Evolutionary conservation across 1,140 invertebrate genomes (phyloP), one percentile per base, ranked within the genome.

Genomic region (Artemia franciscana): DNA sequence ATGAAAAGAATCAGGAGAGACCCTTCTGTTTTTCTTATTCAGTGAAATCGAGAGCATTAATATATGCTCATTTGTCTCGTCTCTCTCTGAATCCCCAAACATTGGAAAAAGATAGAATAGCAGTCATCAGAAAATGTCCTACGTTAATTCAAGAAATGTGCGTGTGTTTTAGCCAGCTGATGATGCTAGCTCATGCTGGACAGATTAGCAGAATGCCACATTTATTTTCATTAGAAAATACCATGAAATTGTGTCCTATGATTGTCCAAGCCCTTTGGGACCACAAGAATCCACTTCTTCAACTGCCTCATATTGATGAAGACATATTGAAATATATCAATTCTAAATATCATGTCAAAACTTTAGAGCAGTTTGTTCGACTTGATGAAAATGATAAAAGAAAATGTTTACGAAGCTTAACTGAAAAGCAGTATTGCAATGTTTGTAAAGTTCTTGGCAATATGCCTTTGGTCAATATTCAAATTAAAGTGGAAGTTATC

Each of bases 91-190:
- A 86, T 68, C 79, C 82, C 0, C 77, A 83, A 51, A 89, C 86
- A 0, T 74, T 98, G 24, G 89, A 95, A 66, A 79, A 80, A 67
- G 88, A 91, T 74, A 77, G 86, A 5, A 25, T 15, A 2, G 63
- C 63, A 61, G 63, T 64, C 3, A 61, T 64, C n/a, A 39, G 63
- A 24, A 92, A 96, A 72, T 89, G 87, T 73, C 91, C 94, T 2
- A 89, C 90, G 73, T 78, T 99, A n/a, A 83, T 98, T 65, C 88
- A 96, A 70, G 95, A 98, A 76, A 95, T 98, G 88, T 85, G 98
- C 58, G 88, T 86, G 68, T 91, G 91, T 72, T 84, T 91, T 4
- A 86, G 93, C 71, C 91, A 96, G 73, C 76, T 98, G 24, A 90
- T 94, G 59, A 81, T 91, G 68, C 76, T 97, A 65, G 89, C 88